Evolutionary conservation across 1,140 invertebrate species (phyloP).

Genomic region (Carcinoscorpius rotundicauda): DNA sequence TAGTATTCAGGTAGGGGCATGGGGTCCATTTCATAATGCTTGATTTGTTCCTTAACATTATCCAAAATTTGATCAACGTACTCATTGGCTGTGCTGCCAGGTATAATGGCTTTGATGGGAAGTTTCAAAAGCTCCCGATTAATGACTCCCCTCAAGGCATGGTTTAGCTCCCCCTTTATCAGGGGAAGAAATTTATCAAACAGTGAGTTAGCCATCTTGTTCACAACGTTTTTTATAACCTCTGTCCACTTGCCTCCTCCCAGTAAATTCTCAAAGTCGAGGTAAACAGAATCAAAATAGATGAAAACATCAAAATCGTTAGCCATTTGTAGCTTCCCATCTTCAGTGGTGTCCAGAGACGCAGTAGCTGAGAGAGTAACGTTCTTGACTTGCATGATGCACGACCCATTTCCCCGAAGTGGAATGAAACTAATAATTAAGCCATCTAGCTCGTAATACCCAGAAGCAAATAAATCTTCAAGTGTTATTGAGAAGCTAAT

Average conservation of each 20-base stretch:
- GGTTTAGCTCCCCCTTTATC: conserved; percentile 14
- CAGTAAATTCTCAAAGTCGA: conserved; percentile 16
- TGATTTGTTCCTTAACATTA: conserved; percentile 12
- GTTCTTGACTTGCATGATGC: conserved; percentile 12
- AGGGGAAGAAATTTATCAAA: conserved; percentile 13
- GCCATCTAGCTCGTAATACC: conserved; percentile 13
- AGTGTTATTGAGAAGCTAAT: too few species aligned
- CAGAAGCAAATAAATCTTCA: not conserved
- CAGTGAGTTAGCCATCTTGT: conserved; percentile 12
- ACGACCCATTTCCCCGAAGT: conserved; percentile 13
- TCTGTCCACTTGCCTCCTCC: conserved; percentile 18
- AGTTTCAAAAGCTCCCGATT: conserved; percentile 16
- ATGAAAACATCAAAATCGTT: conserved; percentile 16
- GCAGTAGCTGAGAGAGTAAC: conserved; percentile 13
- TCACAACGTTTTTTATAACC: conserved; percentile 12
- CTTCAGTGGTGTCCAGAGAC: conserved; percentile 1
- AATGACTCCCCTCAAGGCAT: conserved; percentile 10
- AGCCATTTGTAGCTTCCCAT: conserved; percentile 7
- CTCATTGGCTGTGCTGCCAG: conserved; percentile 14
- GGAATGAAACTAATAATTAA: conserved; percentile 17
- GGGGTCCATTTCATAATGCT: conserved; percentile 12
- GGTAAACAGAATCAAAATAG: conserved; percentile 13
- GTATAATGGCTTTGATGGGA: conserved; percentile 15
- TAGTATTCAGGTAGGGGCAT: conserved; percentile 13
- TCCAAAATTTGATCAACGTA: conserved; percentile 16